A percentile compares a stretch with the other conserved stretches of the same genome.
phyloP scores from a whole-genome alignment of 2,888 invertebrate genomes.

The Lobophora halterata region DNA sequence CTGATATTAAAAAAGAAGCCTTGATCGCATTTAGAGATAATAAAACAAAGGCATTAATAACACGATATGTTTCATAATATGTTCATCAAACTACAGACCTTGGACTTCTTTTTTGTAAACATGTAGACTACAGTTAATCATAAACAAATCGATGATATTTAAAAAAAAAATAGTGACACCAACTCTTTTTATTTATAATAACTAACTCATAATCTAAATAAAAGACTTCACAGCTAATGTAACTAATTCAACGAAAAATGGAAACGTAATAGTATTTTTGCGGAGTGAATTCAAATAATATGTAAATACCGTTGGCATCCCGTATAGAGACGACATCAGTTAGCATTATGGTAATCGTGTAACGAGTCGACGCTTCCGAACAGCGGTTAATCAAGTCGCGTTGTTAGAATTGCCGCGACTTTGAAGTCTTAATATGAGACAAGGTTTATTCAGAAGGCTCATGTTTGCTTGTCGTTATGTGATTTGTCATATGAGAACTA shows the following conservation, averaged over 20 bases:
- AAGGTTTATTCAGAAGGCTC: constrained; percentile 27
- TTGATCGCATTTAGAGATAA: too few species aligned
- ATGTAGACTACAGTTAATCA: too few species aligned
- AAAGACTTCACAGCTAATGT: constrained; percentile 19
- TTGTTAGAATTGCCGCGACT: constrained; percentile 24
- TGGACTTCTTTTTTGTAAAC: too few species aligned
- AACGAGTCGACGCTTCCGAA: constrained; percentile 45
- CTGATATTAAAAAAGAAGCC: too few species aligned
- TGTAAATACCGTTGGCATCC: constrained; percentile 50
- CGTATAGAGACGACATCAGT: constrained; percentile 50
- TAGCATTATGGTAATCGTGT: constrained; percentile 58
- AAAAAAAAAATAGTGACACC: too few species aligned
- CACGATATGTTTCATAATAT: too few species aligned
- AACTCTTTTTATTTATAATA: too few species aligned
- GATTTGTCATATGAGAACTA: not conserved
- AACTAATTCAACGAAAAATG: constrained; percentile 28
- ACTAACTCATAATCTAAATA: not conserved
- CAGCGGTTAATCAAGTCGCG: constrained; percentile 42
- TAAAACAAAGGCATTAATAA: too few species aligned
- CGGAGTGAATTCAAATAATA: constrained; percentile 56
- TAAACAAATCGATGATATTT: too few species aligned
- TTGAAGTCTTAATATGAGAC: constrained; percentile 31
- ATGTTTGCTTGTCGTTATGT: constrained; percentile 14
- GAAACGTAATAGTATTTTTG: constrained; percentile 30
- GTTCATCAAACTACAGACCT: too few species aligned